Conservation (phyloP, 2,113 vertebrate genomes). For the Muntiacus muntjak region DNA sequence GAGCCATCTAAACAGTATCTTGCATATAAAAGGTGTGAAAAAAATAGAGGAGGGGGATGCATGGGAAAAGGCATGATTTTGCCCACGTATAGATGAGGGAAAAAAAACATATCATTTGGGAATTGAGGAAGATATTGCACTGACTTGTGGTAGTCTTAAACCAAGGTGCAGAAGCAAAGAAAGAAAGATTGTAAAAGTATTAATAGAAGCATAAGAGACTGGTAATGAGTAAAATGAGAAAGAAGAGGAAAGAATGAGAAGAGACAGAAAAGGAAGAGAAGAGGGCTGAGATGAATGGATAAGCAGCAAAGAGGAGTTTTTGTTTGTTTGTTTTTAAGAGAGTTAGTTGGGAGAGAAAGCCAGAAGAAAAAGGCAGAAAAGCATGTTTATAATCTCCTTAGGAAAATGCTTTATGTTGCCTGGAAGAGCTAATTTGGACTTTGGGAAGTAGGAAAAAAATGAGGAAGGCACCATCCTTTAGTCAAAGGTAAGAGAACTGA, state of each 20-base stretch:
- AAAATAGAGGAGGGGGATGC: neutral
- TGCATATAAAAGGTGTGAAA: neutral
- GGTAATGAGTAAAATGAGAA: neutral
- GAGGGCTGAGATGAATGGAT: neutral
- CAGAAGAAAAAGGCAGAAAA: neutral
- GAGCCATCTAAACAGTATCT: neutral
- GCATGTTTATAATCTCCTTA: neutral
- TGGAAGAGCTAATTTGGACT: conserved; percentile 58
- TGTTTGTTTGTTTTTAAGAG: neutral
- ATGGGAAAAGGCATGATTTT: neutral
- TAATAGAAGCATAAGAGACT: neutral
- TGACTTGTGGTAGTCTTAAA: neutral
- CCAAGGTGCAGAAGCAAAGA: neutral
- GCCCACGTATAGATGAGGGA: neutral
- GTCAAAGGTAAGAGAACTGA: conserved; percentile 73
- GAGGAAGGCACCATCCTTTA: conserved; percentile 59
- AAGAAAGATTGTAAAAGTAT: neutral
- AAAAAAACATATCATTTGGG: neutral
- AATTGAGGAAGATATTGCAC: neutral
- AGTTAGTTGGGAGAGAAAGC: neutral
- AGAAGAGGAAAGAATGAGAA: neutral
- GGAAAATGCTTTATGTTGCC: conserved; percentile 26
- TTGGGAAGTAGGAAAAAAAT: conserved; percentile 69
- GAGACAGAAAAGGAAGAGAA: neutral
- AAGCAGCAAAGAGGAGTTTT: neutral